Conservation (phyloP, 1,140 invertebrate genomes). For the Aradophagus sp. region DNA sequence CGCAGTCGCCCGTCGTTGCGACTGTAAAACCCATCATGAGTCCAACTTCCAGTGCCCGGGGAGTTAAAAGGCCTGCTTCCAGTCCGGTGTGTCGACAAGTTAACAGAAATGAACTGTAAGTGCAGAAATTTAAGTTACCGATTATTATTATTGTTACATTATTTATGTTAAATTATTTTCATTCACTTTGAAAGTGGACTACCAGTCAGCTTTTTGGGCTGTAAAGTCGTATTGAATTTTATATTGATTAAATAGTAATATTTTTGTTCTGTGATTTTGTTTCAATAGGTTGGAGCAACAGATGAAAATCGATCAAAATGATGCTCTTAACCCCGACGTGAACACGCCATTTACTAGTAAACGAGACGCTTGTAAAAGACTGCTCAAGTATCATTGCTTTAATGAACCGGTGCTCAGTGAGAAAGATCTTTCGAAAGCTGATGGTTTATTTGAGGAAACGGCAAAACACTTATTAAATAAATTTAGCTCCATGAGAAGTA, state of each 20-base stretch:
- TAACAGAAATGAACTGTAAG: conserved; percentile 70
- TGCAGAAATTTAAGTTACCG: too few relatives aligned
- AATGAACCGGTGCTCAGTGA: conserved; percentile 81
- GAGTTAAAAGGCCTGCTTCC: conserved; percentile 67
- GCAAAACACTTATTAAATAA: conserved; percentile 84
- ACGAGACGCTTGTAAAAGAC: conserved; percentile 85
- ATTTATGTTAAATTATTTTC: too few relatives aligned
- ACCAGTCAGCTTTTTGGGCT: too few relatives aligned
- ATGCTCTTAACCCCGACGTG: conserved; percentile 84
- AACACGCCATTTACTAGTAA: conserved; percentile 83
- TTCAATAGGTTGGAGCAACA: conserved; percentile 80
- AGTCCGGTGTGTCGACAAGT: conserved; percentile 68
- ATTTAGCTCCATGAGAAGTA: conserved; percentile 84
- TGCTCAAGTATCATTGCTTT: conserved; percentile 89
- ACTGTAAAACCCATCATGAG: conserved; percentile 61
- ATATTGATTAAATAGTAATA: too few relatives aligned
- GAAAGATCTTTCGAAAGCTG: conserved; percentile 83
- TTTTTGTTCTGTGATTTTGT: too few relatives aligned
- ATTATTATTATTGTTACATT: too few relatives aligned
- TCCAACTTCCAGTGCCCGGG: conserved; percentile 60
- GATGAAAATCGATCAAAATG: conserved; percentile 85
- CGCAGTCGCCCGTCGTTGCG: conserved; percentile 27
- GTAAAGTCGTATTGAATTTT: too few relatives aligned
- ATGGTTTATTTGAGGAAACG: conserved; percentile 84
- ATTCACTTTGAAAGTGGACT: too few relatives aligned